Evolutionary conservation across 2,888 invertebrate genomes (phyloP).

Genomic region (Drosophila neotestacea): DNA sequence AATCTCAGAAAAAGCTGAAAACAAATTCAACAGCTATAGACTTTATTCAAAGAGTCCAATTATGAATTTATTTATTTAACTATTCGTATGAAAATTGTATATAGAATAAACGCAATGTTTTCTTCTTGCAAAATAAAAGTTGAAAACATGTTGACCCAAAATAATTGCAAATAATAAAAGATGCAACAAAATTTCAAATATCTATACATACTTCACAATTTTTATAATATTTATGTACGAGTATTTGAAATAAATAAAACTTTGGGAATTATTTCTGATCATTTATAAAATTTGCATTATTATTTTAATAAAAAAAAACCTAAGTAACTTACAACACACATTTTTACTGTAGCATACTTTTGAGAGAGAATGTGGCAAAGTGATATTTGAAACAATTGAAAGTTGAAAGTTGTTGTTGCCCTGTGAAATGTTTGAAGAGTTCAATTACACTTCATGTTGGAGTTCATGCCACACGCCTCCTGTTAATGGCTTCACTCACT

Average conservation of each 20-base stretch:
- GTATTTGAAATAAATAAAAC: too few relatives aligned
- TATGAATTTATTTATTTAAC: neutral
- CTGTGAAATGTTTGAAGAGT: slow-evolving; percentile 42
- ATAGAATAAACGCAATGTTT: too few relatives aligned
- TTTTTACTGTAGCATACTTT: neutral
- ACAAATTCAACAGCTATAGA: too few relatives aligned
- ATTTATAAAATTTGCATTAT: too few relatives aligned
- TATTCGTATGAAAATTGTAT: too few relatives aligned
- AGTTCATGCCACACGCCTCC: slow-evolving; percentile 42
- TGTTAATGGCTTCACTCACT: slow-evolving; percentile 59
- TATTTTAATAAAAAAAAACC: too few relatives aligned
- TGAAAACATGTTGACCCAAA: neutral
- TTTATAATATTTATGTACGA: too few relatives aligned
- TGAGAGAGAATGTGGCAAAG: neutral
- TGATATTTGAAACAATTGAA: slow-evolving; percentile 36
- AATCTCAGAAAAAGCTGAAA: too few relatives aligned
- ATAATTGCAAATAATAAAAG: neutral
- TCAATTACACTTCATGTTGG: slow-evolving; percentile 43
- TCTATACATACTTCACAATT: neutral
- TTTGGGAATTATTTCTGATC: too few relatives aligned
- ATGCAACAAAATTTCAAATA: neutral
- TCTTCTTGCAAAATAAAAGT: too few relatives aligned
- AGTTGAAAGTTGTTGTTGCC: slow-evolving; percentile 36
- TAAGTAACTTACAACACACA: too few relatives aligned
- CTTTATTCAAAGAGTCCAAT: neutral